Evolutionary conservation across 2,888 invertebrate genomes (phyloP), one percentile per base, ranked within the genome.

Genomic region (Eledona agricola): DNA sequence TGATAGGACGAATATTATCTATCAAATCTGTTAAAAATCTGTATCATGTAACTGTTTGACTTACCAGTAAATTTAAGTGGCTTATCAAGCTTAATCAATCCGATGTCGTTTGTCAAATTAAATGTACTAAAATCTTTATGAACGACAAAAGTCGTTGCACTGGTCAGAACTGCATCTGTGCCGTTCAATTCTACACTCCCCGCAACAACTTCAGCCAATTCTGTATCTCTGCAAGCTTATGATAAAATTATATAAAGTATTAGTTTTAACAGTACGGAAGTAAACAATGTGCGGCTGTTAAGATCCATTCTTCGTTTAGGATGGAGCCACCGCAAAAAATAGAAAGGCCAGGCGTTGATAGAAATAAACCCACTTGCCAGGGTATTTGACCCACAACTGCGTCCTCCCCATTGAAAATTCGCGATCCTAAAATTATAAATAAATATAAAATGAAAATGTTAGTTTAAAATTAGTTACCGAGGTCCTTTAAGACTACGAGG

Each of bases 291-390:
- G 23, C 37, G 9, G 23, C 37, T 12, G 37, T 37, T 13, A 37
- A 7, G 13, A 37, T 37, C 22, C 23, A 37, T 23, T 23, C 37
- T 13, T 37, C 23, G 2, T 25, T 23, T 3, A 37, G 22, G 1
- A 37, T 37, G 9, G 17, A 23, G 2, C 37, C 37, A 13, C 37
- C 25, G 15, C 37, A 37, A 22, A 37, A 37, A 22, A 22, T 23
- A 9, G n/a, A 19, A n/a, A 3, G 11, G 2, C 2, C 7, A 1
- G 4, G 3, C 3, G 5, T 6, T 1, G 11, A 11, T 11, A 31
- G 3, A 3, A 9, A 6, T 3, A 31, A 7, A 2, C 3, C 31
- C 12, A 12, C 20, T 20, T 35, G 35, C 35, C 35, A 35, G 1
- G 35, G 35, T 12, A 35, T 11, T 22, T 35, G 35, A 6, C 22